phyloP scores from a whole-genome alignment of 2,888 invertebrate species.

The Cinara cedri region DNA sequence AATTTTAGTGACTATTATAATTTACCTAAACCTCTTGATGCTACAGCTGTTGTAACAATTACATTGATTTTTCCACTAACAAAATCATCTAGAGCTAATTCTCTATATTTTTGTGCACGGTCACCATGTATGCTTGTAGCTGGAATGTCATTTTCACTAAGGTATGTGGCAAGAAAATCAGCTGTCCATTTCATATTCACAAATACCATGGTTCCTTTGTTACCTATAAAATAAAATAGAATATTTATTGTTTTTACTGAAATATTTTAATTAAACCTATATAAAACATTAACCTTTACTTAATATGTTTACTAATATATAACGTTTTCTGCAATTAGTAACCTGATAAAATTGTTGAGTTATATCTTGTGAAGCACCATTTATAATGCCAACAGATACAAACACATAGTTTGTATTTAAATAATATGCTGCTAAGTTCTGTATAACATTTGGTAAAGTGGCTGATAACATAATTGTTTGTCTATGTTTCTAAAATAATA shows the following conservation, averaged over 20 bases:
- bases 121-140: conserved; percentile 80
- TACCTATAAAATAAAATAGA: conserved; percentile 7
- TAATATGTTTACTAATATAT: conserved; percentile 74
- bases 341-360: conserved; percentile 78
- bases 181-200: conserved; percentile 89
- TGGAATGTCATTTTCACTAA: conserved; percentile 78
- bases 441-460: conserved; percentile 76
- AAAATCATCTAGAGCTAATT: conserved; percentile 79
- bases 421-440: conserved; percentile 82
- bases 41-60: conserved; percentile 93
- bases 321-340: conserved; percentile 74
- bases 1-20: conserved; percentile 4
- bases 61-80: conserved; percentile 77
- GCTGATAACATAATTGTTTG: conserved; percentile 79
- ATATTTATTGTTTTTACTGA: background rate
- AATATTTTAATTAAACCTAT: background rate
- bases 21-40: conserved; percentile 84
- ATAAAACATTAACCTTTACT: conserved; percentile 62
- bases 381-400: conserved; percentile 87
- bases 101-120: conserved; percentile 74
- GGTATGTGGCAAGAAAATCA: conserved; percentile 83
- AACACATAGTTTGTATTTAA: conserved; percentile 79
- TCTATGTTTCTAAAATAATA: conserved; percentile 62
- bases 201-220: conserved; percentile 77
- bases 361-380: conserved; percentile 91